Conservation (phyloP, 2,888 invertebrate genomes). For the Epinotia brunnichana region DNA sequence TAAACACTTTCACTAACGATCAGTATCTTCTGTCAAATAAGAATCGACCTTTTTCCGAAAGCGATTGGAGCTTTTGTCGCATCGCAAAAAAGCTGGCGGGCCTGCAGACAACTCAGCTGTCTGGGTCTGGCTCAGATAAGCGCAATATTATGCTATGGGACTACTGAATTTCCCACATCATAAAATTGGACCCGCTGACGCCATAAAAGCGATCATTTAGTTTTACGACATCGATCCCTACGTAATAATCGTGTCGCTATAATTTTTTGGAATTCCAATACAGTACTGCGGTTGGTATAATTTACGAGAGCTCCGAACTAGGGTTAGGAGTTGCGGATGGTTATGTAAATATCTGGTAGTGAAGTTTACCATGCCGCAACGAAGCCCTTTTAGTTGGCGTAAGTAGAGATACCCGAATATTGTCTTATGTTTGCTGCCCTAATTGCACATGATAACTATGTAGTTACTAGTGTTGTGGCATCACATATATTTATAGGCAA, state of each 20-base stretch:
- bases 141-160: constrained; percentile 63
- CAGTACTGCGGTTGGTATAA: constrained; percentile 44
- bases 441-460: no score
- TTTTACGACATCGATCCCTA: constrained; percentile 73
- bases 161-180: constrained; percentile 74
- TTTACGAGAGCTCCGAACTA: constrained; percentile 35
- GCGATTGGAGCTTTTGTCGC: not conserved
- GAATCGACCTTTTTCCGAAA: not conserved
- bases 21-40: not conserved
- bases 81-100: not conserved
- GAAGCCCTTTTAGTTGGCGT: not conserved
- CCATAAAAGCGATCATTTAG: constrained; percentile 74
- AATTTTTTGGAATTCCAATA: constrained; percentile 62
- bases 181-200: constrained; percentile 69
- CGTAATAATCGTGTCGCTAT: constrained; percentile 73
- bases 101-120: constrained; percentile 49
- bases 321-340: constrained; percentile 1
- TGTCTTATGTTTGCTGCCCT: no score
- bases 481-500: no score
- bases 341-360: not conserved
- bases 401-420: no score
- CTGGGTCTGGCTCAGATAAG: constrained; percentile 58
- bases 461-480: no score
- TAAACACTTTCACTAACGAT: not conserved
- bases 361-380: not conserved